These are phyloP conservation scores for Dascillus cervinus DNA, from an alignment of 2,888 invertebrate genomes.

Conservation along the genomic window DNA sequence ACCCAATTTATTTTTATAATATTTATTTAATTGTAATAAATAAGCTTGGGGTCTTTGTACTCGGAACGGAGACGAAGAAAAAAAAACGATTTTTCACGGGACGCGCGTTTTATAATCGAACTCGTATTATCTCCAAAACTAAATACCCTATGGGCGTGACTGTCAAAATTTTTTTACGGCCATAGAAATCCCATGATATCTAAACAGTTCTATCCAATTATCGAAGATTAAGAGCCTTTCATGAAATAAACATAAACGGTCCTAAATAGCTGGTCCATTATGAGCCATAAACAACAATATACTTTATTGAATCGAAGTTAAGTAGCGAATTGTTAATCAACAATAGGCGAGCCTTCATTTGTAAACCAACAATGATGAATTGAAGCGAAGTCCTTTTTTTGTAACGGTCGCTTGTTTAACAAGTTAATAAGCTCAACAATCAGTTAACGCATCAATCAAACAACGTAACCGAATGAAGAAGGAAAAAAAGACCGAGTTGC, in stretches of 20 bases:
- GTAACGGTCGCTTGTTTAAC: conserved; percentile 37
- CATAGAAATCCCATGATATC: conserved; percentile 15
- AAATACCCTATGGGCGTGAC: conserved; percentile 19
- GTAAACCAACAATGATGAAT: conserved; percentile 38
- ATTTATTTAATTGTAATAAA: too few species aligned
- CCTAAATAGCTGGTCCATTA: conserved; percentile 26
- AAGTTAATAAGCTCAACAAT: conserved; percentile 44
- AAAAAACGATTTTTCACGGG: too few species aligned
- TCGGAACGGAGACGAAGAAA: too few species aligned
- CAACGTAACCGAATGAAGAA: conserved; percentile 11
- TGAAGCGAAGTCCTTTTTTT: conserved; percentile 26
- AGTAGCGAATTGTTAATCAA: conserved; percentile 37
- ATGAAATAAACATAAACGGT: conserved; percentile 19
- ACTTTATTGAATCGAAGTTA: conserved; percentile 26
- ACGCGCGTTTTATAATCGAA: too few species aligned
- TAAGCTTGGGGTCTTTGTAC: too few species aligned
- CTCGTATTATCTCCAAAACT: conserved; percentile 15
- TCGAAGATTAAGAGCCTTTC: conserved; percentile 21
- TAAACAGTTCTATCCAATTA: conserved; percentile 25
- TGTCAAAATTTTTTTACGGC: conserved; percentile 14
- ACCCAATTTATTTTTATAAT: too few species aligned
- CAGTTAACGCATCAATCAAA: conserved; percentile 42
- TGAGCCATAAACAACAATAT: conserved; percentile 29
- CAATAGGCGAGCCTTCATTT: conserved; percentile 36
- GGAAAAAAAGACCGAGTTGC: conserved; percentile 18